These are phyloP conservation scores for Molanna angustata DNA, from an alignment of 2,888 invertebrate genomes.

Conservation along the genomic window DNA sequence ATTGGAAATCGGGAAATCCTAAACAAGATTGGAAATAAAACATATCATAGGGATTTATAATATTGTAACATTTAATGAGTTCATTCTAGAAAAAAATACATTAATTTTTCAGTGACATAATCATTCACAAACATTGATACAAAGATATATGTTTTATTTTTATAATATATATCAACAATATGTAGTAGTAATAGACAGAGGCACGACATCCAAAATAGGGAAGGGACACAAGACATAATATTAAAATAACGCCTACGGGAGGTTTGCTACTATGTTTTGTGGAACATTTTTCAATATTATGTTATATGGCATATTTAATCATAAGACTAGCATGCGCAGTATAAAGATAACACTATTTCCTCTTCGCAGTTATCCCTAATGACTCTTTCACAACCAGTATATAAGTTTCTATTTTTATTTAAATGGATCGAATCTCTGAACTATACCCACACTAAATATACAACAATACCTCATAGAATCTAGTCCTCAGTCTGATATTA, in stretches of 20 bases:
- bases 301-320: slow-evolving; percentile 23
- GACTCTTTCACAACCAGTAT: slow-evolving; percentile 28
- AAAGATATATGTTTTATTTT: slow-evolving; percentile 20
- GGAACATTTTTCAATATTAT: slow-evolving; percentile 9
- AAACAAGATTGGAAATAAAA: too few species aligned
- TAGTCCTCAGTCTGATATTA: too few species aligned
- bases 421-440: slow-evolving; percentile 3
- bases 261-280: too few species aligned
- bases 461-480: too few species aligned
- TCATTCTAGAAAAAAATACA: slow-evolving; percentile 30
- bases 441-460: too few species aligned
- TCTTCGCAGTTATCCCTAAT: slow-evolving; percentile 26
- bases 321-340: slow-evolving; percentile 30
- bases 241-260: too few species aligned
- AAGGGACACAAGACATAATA: too few species aligned
- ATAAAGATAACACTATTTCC: slow-evolving; percentile 26
- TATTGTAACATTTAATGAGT: slow-evolving; percentile 29
- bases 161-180: too few species aligned
- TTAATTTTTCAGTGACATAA: slow-evolving; percentile 24
- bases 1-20: too few species aligned
- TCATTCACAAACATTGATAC: slow-evolving; percentile 24
- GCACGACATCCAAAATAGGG: slow-evolving; percentile 31
- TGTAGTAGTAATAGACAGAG: too few species aligned
- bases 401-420: slow-evolving; percentile 16
- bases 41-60: slow-evolving; percentile 25